Evolutionary conservation across 2,113 vertebrate species (phyloP).

Genomic region (Syngnathoides biaculeatus): DNA sequence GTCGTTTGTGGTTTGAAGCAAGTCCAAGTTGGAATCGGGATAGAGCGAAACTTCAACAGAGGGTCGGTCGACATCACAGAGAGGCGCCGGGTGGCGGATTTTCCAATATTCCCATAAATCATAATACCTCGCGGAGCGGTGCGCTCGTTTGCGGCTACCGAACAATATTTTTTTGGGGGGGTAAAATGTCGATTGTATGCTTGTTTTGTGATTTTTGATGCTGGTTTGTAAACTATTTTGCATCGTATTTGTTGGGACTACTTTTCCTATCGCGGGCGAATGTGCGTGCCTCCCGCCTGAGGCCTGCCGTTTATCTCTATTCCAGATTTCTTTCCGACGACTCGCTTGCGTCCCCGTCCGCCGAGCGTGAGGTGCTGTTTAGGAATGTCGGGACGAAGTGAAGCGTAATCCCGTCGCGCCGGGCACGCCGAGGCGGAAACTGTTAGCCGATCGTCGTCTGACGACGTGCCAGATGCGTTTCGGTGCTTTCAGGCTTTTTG

Average conservation of each 20-base stretch:
- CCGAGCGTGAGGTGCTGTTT: conserved; percentile 59
- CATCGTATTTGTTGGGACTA: too few species aligned
- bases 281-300: too few species aligned
- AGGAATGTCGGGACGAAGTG: conserved; percentile 64
- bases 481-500: conserved; percentile 65
- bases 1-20: conserved; percentile 32
- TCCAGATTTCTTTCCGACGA: conserved; percentile 68
- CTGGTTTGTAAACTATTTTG: too few species aligned
- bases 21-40: conserved; percentile 49
- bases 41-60: conserved; percentile 48
- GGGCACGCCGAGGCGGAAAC: conserved; percentile 55
- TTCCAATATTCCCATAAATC: conserved; percentile 65
- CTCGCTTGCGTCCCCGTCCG: conserved; percentile 66
- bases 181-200: too few species aligned
- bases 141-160: conserved; percentile 61
- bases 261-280: too few species aligned
- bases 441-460: conserved; percentile 71
- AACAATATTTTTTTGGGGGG: too few species aligned
- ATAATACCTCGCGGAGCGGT: conserved; percentile 44
- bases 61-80: not conserved
- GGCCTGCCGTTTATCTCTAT: conserved; percentile 59
- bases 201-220: too few species aligned
- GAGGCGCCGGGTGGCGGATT: conserved; percentile 47
- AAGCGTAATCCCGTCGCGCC: conserved; percentile 70
- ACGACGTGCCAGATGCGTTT: conserved; percentile 72